phyloP scores from a whole-genome alignment of 2,113 vertebrate species.

The Argyrosomus japonicus region DNA sequence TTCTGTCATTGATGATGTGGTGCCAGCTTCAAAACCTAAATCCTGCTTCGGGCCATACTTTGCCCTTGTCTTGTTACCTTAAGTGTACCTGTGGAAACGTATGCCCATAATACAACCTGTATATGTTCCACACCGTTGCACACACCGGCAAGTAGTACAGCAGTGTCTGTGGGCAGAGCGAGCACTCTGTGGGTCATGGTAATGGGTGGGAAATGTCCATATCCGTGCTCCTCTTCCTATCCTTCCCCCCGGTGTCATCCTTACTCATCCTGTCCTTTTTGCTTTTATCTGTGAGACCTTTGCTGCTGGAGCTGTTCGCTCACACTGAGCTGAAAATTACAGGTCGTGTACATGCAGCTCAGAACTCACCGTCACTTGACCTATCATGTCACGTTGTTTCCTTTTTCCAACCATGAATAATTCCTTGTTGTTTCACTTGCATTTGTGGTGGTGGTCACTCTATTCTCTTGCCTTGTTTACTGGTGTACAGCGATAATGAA shows the following conservation, averaged over 20 bases:
- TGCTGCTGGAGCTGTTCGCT: not conserved
- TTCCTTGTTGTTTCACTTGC: not conserved
- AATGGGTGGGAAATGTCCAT: constrained; percentile 72
- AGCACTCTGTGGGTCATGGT: constrained; percentile 62
- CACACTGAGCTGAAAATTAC: not conserved
- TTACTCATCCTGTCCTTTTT: constrained; percentile 20
- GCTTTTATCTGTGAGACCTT: constrained; percentile 8
- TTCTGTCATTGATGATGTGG: not conserved
- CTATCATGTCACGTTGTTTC: not conserved
- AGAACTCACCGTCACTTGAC: constrained; percentile 23
- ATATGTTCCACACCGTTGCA: constrained; percentile 50
- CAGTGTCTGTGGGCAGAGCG: constrained; percentile 28
- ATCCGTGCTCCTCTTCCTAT: constrained; percentile 48
- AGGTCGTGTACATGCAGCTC: not conserved
- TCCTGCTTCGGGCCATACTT: not conserved
- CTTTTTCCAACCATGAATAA: not conserved
- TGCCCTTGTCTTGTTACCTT: constrained; percentile 5
- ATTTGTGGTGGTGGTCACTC: not conserved
- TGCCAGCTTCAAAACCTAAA: not conserved
- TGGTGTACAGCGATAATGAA: not conserved
- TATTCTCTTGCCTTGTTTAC: not conserved
- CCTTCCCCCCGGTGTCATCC: constrained; percentile 20
- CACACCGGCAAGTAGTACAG: constrained; percentile 20
- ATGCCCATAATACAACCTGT: constrained; percentile 34
- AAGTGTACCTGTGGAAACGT: constrained; percentile 22